A percentile compares a stretch with the other conserved stretches of the same genome.
These are phyloP conservation scores for Acanthiza pusilla DNA, from an alignment of 2,797 vertebrate species.

Conservation along the genomic window DNA sequence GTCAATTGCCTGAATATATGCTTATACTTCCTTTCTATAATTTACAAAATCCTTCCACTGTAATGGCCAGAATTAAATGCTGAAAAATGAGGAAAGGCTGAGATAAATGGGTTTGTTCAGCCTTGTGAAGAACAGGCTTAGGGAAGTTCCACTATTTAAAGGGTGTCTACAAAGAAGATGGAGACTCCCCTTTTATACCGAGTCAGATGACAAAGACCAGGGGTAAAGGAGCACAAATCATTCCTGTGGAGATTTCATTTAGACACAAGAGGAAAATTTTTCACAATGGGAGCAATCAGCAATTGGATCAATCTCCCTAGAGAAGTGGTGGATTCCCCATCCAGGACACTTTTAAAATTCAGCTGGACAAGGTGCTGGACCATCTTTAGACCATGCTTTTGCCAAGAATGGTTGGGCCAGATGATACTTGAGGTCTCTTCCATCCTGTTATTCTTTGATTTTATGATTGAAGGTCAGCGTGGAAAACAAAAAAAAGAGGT, in stretches of 20 bases:
- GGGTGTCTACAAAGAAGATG: not conserved
- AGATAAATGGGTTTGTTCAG: not conserved
- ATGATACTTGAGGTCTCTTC: not conserved
- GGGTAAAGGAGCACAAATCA: not conserved
- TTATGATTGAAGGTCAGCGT: not conserved
- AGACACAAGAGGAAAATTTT: not conserved
- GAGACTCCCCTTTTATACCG: not conserved
- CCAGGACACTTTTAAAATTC: not conserved
- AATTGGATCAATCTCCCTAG: not conserved
- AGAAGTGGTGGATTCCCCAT: not conserved
- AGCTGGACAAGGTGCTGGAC: not conserved
- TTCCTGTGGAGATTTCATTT: not conserved
- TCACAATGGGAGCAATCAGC: not conserved
- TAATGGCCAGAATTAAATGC: not conserved
- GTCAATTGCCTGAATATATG: not conserved
- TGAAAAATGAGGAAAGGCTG: not conserved
- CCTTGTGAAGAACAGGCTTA: not conserved
- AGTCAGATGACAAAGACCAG: not conserved
- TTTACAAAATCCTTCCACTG: not conserved
- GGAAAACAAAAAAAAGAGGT: not conserved
- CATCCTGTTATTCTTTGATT: not conserved
- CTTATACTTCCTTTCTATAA: not conserved
- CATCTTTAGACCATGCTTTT: not conserved
- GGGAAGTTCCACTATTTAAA: not conserved
- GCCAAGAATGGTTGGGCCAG: not conserved